Evolutionary conservation across 1,140 invertebrate species (phyloP).

Genomic region (Drosophila ananassae): DNA sequence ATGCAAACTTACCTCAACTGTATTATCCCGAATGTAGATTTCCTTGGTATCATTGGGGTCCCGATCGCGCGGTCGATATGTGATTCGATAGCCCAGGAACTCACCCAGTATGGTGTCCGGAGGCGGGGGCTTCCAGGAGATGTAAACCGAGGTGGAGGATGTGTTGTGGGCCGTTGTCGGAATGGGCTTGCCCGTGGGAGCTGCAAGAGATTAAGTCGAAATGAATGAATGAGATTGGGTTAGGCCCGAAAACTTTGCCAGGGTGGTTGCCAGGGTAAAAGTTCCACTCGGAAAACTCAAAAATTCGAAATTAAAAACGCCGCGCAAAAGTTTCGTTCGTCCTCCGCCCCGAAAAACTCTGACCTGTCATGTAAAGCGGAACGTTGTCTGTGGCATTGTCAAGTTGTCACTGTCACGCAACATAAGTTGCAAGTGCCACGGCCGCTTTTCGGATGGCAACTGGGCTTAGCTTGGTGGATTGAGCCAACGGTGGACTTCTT

Average conservation of each 20-base stretch:
- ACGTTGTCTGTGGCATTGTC: constrained; percentile 80
- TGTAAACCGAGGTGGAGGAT: constrained; percentile 88
- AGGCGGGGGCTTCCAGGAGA: constrained; percentile 89
- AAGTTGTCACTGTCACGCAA: constrained; percentile 83
- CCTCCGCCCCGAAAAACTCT: constrained; percentile 15
- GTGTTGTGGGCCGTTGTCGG: constrained; percentile 90
- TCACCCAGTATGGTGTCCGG: constrained; percentile 90
- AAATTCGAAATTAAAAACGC: constrained; percentile 80
- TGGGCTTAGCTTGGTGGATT: constrained; percentile 9
- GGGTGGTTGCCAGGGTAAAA: constrained; percentile 21
- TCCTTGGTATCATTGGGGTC: constrained; percentile 86
- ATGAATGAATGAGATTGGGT: constrained; percentile 16
- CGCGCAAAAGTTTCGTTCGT: constrained; percentile 55
- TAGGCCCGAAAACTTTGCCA: constrained; percentile 42
- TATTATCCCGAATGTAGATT: constrained; percentile 88
- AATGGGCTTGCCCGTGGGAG: constrained; percentile 89
- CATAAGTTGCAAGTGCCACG: constrained; percentile 72
- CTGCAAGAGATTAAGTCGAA: constrained; percentile 84
- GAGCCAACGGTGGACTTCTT: constrained; percentile 16
- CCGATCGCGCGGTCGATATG: constrained; percentile 87
- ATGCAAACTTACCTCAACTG: constrained; percentile 86
- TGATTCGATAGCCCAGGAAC: constrained; percentile 90
- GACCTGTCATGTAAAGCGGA: constrained; percentile 53
- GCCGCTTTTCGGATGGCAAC: constrained; percentile 10
- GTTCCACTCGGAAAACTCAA: constrained; percentile 57